Conservation (phyloP, 2,113 vertebrate genomes). For the Ovis aries region ARS-UI_Ramb_v3.0 NC_056063.1:47640501-47641000, state of each 20-base stretch:
- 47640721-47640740: background rate
- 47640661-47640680: background rate
- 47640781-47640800: background rate
- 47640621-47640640: no score
- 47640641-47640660: no score
- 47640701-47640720: background rate
- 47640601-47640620: no score
- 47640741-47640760: background rate
- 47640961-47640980: background rate
- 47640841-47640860: background rate
- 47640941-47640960: background rate
- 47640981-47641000: fast-evolving
- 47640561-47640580: no score
- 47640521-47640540: background rate
- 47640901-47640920: background rate
- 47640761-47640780: background rate
- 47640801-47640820: background rate
- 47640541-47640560: background rate
- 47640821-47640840: background rate
- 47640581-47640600: no score
- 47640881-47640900: background rate
- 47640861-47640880: background rate
- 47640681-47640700: background rate
- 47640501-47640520: background rate
- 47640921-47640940: background rate